Percentiles rank a stretch among this genome's conserved stretches.
These are phyloP conservation scores for Tigriopus japonicus DNA, from an alignment of 1,140 invertebrate species.

Conservation along the genomic window DNA sequence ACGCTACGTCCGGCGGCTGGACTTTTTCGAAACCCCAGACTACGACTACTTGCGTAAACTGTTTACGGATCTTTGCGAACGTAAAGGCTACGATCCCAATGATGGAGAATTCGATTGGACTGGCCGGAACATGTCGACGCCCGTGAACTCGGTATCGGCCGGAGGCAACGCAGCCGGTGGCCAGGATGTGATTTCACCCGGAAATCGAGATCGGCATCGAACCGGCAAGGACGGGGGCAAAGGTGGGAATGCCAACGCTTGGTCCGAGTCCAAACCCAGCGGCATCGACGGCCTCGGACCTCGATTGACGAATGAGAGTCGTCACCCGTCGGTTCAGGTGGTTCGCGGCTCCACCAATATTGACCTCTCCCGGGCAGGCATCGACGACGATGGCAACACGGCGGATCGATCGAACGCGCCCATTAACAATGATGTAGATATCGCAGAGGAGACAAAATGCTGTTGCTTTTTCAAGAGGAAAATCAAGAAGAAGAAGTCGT, in stretches of 20 bases:
- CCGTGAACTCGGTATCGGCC: slow-evolving; percentile 1
- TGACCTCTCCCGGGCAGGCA: slow-evolving; percentile 6
- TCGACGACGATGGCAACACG: slow-evolving; percentile 9
- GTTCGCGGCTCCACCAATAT: slow-evolving; percentile 14
- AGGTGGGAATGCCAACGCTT: background rate
- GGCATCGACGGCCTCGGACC: slow-evolving; percentile 8
- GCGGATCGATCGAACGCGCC: slow-evolving; percentile 10
- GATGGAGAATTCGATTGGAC: slow-evolving; percentile 98
- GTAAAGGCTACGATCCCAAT: slow-evolving; percentile 62
- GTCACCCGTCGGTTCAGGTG: slow-evolving; percentile 13
- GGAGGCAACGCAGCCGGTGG: background rate
- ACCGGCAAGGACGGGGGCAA: background rate
- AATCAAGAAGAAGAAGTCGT: slow-evolving; percentile 15
- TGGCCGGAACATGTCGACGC: slow-evolving; percentile 62
- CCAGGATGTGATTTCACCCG: slow-evolving; percentile 5
- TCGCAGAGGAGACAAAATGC: slow-evolving; percentile 13
- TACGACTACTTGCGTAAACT: slow-evolving; percentile 93
- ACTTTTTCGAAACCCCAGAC: slow-evolving; percentile 99
- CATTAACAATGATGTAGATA: slow-evolving; percentile 5
- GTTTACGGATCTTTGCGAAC: slow-evolving; percentile 84
- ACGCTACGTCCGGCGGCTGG: slow-evolving; percentile 84
- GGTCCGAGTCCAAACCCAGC: slow-evolving; percentile 14
- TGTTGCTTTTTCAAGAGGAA: slow-evolving; percentile 14
- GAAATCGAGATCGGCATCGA: slow-evolving; percentile 5
- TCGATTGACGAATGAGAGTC: background rate